These are phyloP conservation scores for Cydia splendana DNA, from an alignment of 1,140 invertebrate genomes.

Conservation along the genomic window DNA sequence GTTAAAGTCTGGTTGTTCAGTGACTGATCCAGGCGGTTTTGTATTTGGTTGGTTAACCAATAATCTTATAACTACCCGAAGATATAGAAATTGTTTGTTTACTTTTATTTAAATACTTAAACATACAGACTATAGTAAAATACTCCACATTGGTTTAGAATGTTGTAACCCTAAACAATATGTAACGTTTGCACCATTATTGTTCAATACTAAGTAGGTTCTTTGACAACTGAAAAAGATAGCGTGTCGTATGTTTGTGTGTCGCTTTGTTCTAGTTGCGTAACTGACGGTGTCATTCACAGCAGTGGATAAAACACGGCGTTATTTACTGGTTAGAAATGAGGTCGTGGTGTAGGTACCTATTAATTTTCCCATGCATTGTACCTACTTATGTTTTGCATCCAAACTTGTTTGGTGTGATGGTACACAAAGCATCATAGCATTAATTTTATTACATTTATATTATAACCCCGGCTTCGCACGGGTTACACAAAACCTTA, in stretches of 20 bases:
- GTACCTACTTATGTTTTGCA: not conserved
- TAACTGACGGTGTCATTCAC: not conserved
- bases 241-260: not conserved
- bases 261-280: constrained; percentile 3
- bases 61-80: too few species aligned
- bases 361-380: not conserved
- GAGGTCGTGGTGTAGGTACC: not conserved
- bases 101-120: too few species aligned
- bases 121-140: too few species aligned
- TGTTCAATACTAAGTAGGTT: not conserved
- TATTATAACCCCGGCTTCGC: too few species aligned
- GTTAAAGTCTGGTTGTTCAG: too few species aligned
- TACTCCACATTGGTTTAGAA: not conserved
- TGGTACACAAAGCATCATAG: too few species aligned
- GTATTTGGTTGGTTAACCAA: too few species aligned
- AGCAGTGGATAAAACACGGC: not conserved
- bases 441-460: too few species aligned
- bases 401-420: not conserved
- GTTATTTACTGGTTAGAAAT: not conserved
- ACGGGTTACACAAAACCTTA: too few species aligned
- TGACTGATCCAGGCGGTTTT: too few species aligned
- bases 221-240: constrained; percentile 6
- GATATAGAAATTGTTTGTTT: too few species aligned
- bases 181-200: not conserved
- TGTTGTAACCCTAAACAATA: not conserved